A percentile compares a stretch with the other conserved stretches of the same genome.
Conservation (phyloP, 2,888 invertebrate genomes). For the Mythimna vitellina region DNA sequence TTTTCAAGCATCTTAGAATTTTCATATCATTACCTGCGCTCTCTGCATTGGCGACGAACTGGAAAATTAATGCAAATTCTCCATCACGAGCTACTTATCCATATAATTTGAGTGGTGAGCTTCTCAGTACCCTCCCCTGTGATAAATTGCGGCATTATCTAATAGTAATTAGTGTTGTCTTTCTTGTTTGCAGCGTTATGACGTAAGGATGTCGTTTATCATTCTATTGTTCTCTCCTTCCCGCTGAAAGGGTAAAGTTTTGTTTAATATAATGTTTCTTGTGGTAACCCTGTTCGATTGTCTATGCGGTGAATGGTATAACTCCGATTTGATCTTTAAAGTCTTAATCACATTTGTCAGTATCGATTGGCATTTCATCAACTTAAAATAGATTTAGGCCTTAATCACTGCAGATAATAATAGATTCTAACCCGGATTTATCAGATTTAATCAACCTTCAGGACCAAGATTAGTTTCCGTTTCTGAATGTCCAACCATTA, state of each 20-base stretch:
- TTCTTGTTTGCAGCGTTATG: slow-evolving; percentile 45
- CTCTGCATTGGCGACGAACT: slow-evolving; percentile 53
- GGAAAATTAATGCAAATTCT: slow-evolving; percentile 76
- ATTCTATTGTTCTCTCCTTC: slow-evolving; percentile 41
- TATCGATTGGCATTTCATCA: too few relatives aligned
- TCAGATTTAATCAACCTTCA: slow-evolving; percentile 8
- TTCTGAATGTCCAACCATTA: slow-evolving; percentile 12
- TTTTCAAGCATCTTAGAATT: slow-evolving; percentile 66
- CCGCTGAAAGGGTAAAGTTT: slow-evolving; percentile 10
- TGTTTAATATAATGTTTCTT: slow-evolving; percentile 6
- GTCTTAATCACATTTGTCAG: background rate
- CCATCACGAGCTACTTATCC: slow-evolving; percentile 72
- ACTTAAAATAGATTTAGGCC: background rate
- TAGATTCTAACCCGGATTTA: background rate
- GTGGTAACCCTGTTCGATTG: background rate
- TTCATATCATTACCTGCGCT: slow-evolving; percentile 55
- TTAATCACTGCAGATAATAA: background rate
- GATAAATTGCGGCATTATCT: slow-evolving; percentile 57
- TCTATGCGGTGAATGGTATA: background rate
- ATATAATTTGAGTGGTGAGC: slow-evolving; percentile 72
- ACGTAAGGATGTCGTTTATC: slow-evolving; percentile 54
- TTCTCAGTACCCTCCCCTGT: slow-evolving; percentile 39
- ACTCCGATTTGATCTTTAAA: background rate
- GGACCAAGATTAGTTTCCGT: slow-evolving; percentile 1
- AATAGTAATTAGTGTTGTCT: slow-evolving; percentile 56